Percentiles rank a stretch among this genome's conserved stretches.
Conservation (phyloP, 2,888 invertebrate genomes). For the Synanthedon formicaeformis region DNA sequence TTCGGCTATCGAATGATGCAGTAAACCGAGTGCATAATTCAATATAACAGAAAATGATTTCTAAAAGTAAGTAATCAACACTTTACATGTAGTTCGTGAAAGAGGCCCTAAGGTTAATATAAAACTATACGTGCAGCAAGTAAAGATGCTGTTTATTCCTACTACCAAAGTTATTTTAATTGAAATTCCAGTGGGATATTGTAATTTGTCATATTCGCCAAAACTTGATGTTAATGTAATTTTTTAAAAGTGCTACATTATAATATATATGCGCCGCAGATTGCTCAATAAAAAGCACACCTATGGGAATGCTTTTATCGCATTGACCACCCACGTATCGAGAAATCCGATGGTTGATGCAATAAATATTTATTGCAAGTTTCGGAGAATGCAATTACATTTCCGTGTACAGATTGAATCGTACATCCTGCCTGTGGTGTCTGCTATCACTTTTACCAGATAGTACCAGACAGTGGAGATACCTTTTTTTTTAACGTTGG, state of each 20-base stretch:
- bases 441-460: not conserved
- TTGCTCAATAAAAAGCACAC: not conserved
- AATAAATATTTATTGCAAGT: constrained; percentile 35
- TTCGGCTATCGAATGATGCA: too few relatives aligned
- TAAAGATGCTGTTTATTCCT: too few relatives aligned
- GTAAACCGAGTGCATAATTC: too few relatives aligned
- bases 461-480: too few relatives aligned
- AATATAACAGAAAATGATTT: too few relatives aligned
- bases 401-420: constrained; percentile 22
- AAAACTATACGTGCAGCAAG: too few relatives aligned
- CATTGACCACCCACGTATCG: constrained; percentile 27
- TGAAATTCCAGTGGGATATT: too few relatives aligned
- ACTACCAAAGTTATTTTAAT: too few relatives aligned
- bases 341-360: constrained; percentile 7
- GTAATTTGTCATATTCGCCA: not conserved
- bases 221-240: not conserved
- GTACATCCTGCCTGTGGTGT: not conserved
- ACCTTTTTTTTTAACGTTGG: too few relatives aligned
- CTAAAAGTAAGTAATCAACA: too few relatives aligned
- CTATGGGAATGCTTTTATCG: not conserved
- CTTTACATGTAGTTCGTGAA: too few relatives aligned
- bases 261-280: not conserved
- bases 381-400: constrained; percentile 29
- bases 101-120: too few relatives aligned
- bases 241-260: not conserved